Percentiles rank a stretch among this genome's conserved stretches.
phyloP scores from a whole-genome alignment of 1,140 invertebrate genomes.

The Trichonephila clavipes region DNA sequence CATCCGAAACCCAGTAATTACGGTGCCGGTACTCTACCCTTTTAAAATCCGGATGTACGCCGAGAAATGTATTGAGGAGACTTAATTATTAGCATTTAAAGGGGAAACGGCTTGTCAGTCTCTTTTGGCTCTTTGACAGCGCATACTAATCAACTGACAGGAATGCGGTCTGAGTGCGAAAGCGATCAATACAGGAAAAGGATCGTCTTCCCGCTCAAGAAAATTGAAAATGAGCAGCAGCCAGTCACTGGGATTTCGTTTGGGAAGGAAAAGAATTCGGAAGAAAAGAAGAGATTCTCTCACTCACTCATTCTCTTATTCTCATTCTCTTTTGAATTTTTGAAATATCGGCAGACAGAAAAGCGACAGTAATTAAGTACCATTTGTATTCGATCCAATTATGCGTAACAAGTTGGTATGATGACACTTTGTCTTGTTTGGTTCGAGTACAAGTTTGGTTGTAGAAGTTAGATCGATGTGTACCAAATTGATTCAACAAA shows the following conservation, averaged over 20 bases:
- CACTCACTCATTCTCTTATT: too few species aligned
- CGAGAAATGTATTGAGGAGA: constrained; percentile 45
- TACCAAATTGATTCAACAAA: too few species aligned
- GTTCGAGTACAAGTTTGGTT: too few species aligned
- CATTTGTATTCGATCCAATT: constrained; percentile 29
- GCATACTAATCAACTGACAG: constrained; percentile 70
- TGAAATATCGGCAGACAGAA: constrained; percentile 9
- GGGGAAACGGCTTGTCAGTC: constrained; percentile 56
- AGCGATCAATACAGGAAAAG: constrained; percentile 38
- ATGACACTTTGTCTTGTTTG: too few species aligned
- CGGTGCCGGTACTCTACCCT: constrained; percentile 39
- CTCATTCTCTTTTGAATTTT: neutral
- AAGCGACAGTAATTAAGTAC: constrained; percentile 32
- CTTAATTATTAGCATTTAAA: constrained; percentile 74
- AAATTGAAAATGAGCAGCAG: constrained; percentile 68
- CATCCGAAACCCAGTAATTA: constrained; percentile 58
- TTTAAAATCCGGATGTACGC: constrained; percentile 47
- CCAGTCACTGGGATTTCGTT: neutral
- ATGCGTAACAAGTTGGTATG: neutral
- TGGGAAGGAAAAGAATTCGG: neutral
- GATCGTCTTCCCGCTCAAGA: constrained; percentile 59
- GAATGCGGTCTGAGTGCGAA: constrained; percentile 49
- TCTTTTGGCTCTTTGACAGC: constrained; percentile 61
- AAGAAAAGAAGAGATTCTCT: constrained; percentile 10
- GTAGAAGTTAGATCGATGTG: too few species aligned